Conservation (phyloP, 2,888 invertebrate genomes). For the Calliopum simillimum region DNA sequence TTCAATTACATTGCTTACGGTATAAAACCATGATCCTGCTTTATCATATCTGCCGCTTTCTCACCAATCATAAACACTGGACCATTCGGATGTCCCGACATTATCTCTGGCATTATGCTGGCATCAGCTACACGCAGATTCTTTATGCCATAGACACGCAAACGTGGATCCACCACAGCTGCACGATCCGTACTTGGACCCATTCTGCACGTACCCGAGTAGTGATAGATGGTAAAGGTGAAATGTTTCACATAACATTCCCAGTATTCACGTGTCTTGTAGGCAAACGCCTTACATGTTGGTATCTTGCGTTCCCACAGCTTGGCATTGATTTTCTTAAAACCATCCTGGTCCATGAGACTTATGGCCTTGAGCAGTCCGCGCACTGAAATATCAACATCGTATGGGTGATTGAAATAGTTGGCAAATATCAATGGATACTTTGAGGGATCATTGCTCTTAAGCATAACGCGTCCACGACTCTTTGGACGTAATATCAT, state of each 20-base stretch:
- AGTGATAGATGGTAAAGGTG: slow-evolving; percentile 75
- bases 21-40: slow-evolving; percentile 67
- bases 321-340: slow-evolving; percentile 69
- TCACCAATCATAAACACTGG: slow-evolving; percentile 72
- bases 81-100: slow-evolving; percentile 71
- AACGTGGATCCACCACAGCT: slow-evolving; percentile 75
- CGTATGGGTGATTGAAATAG: slow-evolving; percentile 75
- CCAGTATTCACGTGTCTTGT: slow-evolving; percentile 74
- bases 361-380: slow-evolving; percentile 71
- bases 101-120: slow-evolving; percentile 70
- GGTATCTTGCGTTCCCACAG: slow-evolving; percentile 72
- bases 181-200: slow-evolving; percentile 71
- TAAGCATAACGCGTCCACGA: slow-evolving; percentile 75
- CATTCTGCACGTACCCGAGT: slow-evolving; percentile 76
- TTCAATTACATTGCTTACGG: too few species aligned
- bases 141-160: slow-evolving; percentile 69
- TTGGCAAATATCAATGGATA: slow-evolving; percentile 77
- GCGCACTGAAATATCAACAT: slow-evolving; percentile 73
- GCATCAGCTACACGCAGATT: slow-evolving; percentile 70
- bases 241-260: slow-evolving; percentile 74
- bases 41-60: slow-evolving; percentile 71
- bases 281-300: slow-evolving; percentile 70
- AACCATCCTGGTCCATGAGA: slow-evolving; percentile 68
- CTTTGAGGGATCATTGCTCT: slow-evolving; percentile 73
- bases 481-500: slow-evolving; percentile 77